Conservation (phyloP, 2,113 vertebrate species). For the Dascyllus trimaculatus region DNA sequence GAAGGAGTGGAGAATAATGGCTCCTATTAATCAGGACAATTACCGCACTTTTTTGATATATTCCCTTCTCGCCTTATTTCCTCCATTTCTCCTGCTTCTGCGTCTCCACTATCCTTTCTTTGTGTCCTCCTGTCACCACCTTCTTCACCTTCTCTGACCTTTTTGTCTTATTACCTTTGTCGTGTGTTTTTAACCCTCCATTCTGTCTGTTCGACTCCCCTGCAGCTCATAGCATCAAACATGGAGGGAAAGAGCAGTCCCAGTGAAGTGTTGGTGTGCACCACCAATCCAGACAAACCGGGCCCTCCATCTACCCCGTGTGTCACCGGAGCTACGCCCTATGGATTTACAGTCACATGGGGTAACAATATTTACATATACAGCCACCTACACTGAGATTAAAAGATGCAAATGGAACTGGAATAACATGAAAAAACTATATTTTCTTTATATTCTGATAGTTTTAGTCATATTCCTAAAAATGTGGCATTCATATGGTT, state of each 20-base stretch:
- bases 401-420: too few species aligned
- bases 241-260: conserved; percentile 95
- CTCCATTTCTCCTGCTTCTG: neutral
- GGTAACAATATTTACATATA: conserved; percentile 81
- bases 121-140: neutral
- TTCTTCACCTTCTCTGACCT: neutral
- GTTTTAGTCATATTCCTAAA: too few species aligned
- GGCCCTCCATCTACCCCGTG: conserved; percentile 91
- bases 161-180: neutral
- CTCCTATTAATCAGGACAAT: conserved; percentile 26
- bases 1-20: conserved; percentile 31
- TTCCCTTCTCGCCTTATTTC: conserved; percentile 8
- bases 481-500: too few species aligned
- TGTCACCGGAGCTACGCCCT: conserved; percentile 86
- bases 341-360: conserved; percentile 94
- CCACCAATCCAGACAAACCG: conserved; percentile 95
- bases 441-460: too few species aligned
- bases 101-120: neutral
- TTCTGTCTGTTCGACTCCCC: neutral
- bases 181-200: neutral
- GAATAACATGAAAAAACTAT: too few species aligned
- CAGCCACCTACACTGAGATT: too few species aligned
- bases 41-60: conserved; percentile 30
- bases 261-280: conserved; percentile 95
- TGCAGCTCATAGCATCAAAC: conserved; percentile 93